Base-by-base conservation (phyloP, 1,140 invertebrate genomes). In the Uloborus diversus region DNA sequence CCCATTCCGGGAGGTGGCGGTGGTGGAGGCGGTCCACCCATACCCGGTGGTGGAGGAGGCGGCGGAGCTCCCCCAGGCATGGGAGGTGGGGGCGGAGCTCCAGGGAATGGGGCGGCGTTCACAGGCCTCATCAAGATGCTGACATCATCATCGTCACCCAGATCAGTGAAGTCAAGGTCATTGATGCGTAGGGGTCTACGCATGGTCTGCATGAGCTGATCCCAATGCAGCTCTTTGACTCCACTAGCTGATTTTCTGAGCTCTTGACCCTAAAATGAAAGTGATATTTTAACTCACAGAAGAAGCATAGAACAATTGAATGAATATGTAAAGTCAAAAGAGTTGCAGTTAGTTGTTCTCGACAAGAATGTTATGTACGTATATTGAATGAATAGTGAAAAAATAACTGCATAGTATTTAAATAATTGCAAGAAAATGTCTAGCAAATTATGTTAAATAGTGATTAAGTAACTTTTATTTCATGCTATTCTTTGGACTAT, bases 81-180 rank as follows among this genome's bases (percentile, higher is more conserved):
- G 13, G 65, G 84, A n/a, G 86, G 86, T 32, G 86, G 85, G 4
- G 84, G 83, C 4, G 83, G 83, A 32, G 82, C 66, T 47, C 79
- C 79, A 33, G 70, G 70, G 47, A 69, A 79, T 13, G 53, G 35
- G 33, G 51, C 56, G 2, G 76, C 65, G 49, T 81, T 80, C 7
- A 80, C 68, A 0, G 66, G 66, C 3, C 80, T 33, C 59, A 66
- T 78, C 35, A 81, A 64, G 23, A 85, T 79, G 49, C 85, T 82
- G 0, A 84, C 82, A 57, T 89, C 94, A 75, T 95, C 94, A n/a
- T 92, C 91, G 78, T 91, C 91, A 20, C 85, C 85, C 30, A 99
- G 88, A 87, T 98, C 96, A 1, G 95, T 96, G 85, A 99, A 99
- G 86, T 99, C 97, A 64, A 99, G 88, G 86, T 99, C 97, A 86